Evolutionary conservation across 2,797 vertebrate species (phyloP), one percentile per base, ranked within the genome.

Genomic region (Siniperca scherzeri): DNA sequence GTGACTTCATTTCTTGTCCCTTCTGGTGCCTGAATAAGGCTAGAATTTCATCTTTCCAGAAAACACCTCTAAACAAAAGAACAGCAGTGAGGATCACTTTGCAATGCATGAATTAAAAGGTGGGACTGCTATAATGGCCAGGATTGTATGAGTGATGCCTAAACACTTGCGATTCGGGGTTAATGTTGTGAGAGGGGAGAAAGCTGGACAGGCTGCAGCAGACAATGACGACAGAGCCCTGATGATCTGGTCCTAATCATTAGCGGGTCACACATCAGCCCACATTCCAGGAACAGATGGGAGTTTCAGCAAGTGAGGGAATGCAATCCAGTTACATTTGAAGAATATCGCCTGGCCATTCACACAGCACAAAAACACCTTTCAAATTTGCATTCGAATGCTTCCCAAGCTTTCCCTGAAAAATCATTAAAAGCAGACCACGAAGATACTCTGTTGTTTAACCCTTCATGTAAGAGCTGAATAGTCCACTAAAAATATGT

Each of bases 211-310:
- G 36, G 71, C 62, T 75, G 67, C 71, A 22, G 80, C 83, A 65
- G 62, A 90, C 84, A 79, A 78, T 82, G 80, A 84, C 74, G 73
- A 87, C 90, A 91, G 78, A 86, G 80, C 21, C 67, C 75, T 65
- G 72, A 89, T 91, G 92, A 93, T 91, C 82, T 62, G 71, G 77
- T 80, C 66, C 83, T 87, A 89, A 94, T 94, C 93, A 89, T 95
- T 95, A 91, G 81, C 6, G 48, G 84, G 89, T 91, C 89, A 88
- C 86, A 88, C 87, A 70, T 90, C 83, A 85, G 78, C 69, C 70
- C 78, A 86, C 90, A 89, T 92, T 91, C 90, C 90, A 88, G 84
- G 74, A 91, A 91, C 83, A 88, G 78, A 78, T 77, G 72, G 81
- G 77, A 56, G 74, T 50, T 85, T 84, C 74, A 82, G 72, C 44